These are phyloP conservation scores for Watersipora subatra DNA, from an alignment of 1,140 invertebrate genomes.

Conservation along the genomic window DNA sequence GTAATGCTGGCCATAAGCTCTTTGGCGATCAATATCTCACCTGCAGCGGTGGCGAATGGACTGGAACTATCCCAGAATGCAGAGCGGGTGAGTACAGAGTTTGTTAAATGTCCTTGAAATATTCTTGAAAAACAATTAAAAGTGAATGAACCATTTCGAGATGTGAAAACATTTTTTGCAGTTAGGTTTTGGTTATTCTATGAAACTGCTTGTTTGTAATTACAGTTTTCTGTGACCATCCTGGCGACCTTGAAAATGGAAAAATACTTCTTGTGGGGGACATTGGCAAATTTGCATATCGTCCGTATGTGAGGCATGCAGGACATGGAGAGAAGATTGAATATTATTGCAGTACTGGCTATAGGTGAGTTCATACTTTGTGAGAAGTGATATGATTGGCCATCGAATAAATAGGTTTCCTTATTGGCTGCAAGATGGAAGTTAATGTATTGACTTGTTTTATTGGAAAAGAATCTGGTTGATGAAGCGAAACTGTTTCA, in stretches of 20 bases:
- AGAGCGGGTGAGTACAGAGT: constrained; percentile 61
- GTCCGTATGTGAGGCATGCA: constrained; percentile 62
- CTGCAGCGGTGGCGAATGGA: constrained; percentile 86
- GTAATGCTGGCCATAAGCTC: constrained; percentile 74
- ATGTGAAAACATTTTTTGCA: too few relatives aligned
- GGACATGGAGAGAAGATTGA: constrained; percentile 77
- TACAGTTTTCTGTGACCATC: constrained; percentile 71
- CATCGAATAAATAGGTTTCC: too few relatives aligned
- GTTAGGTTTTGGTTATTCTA: too few relatives aligned
- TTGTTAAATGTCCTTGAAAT: constrained; percentile 23
- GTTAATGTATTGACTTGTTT: too few relatives aligned
- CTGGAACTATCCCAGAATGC: constrained; percentile 65
- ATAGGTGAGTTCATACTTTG: constrained; percentile 49
- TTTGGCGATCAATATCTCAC: constrained; percentile 43
- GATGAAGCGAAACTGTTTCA: too few relatives aligned
- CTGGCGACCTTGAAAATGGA: constrained; percentile 75
- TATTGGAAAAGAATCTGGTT: too few relatives aligned
- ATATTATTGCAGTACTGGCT: constrained; percentile 87
- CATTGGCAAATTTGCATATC: constrained; percentile 91
- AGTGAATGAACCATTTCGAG: too few relatives aligned
- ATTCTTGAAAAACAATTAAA: too few relatives aligned
- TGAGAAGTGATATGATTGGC: too few relatives aligned
- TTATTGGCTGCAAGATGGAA: too few relatives aligned
- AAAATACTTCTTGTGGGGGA: constrained; percentile 85
- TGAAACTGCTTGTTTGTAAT: not conserved